Evolutionary conservation across 2,797 vertebrate species (phyloP).

Genomic region (Clarias platycephalus): DNA sequence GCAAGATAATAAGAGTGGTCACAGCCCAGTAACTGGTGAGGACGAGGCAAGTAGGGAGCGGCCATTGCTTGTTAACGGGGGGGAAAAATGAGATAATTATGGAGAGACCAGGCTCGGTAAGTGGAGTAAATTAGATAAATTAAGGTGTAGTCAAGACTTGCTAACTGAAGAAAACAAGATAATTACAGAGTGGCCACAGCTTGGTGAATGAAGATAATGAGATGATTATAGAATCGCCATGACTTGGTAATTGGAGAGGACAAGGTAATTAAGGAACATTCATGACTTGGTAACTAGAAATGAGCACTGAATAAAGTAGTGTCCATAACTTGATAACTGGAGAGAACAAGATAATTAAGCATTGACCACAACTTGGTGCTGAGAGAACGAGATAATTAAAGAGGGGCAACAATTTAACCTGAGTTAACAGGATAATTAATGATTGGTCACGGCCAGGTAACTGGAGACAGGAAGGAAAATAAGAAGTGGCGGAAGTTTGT

Average conservation of each 20-base stretch:
- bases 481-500: background rate
- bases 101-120: background rate
- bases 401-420: background rate
- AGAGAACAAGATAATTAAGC: too few species aligned
- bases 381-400: background rate
- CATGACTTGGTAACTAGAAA: background rate
- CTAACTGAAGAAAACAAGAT: background rate
- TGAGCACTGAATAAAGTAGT: background rate
- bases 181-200: background rate
- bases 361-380: background rate
- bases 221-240: background rate
- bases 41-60: background rate
- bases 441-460: background rate
- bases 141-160: background rate
- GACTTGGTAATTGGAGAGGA: background rate
- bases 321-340: background rate
- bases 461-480: background rate
- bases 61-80: background rate
- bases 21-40: too few species aligned
- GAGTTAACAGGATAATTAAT: background rate
- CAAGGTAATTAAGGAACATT: background rate
- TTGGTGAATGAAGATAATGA: background rate
- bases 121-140: background rate
- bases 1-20: too few species aligned
- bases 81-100: background rate